Percentiles rank a stretch among this genome's conserved stretches.
phyloP scores from a whole-genome alignment of 1,140 invertebrate species.

The Forficula auricularia region DNA sequence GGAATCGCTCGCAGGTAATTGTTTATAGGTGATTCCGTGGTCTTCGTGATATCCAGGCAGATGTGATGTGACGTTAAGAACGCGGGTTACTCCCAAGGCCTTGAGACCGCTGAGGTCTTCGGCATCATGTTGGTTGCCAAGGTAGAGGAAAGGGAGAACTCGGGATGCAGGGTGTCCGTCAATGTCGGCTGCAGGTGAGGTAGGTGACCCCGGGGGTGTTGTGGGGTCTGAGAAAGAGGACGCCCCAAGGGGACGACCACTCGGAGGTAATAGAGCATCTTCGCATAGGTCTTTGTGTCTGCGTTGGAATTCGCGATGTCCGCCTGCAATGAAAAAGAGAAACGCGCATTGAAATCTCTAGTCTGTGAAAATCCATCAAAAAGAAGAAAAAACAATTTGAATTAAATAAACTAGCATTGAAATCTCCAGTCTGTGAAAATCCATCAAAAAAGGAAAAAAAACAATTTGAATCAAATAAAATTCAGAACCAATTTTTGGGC shows the following conservation, averaged over 20 bases:
- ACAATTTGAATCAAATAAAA: too few relatives aligned
- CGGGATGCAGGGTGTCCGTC: conserved; percentile 60
- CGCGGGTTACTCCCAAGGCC: conserved; percentile 47
- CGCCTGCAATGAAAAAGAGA: conserved; percentile 34
- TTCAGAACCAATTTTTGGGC: too few relatives aligned
- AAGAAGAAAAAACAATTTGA: not conserved
- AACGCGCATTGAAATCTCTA: not conserved
- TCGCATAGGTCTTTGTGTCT: conserved; percentile 46
- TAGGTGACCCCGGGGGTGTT: conserved; percentile 18
- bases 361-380: conserved; percentile 5
- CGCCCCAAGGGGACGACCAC: conserved; percentile 5
- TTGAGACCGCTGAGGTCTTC: conserved; percentile 48
- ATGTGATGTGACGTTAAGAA: conserved; percentile 71
- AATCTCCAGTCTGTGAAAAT: too few relatives aligned
- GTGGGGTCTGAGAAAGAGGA: conserved; percentile 17
- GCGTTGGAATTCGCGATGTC: conserved; percentile 47
- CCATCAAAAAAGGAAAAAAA: too few relatives aligned
- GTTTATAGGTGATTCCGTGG: conserved; percentile 57
- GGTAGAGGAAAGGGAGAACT: conserved; percentile 70
- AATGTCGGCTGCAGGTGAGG: conserved; percentile 34
- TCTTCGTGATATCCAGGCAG: conserved; percentile 49
- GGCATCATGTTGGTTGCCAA: conserved; percentile 73
- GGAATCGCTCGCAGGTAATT: conserved; percentile 68
- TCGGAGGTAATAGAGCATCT: conserved; percentile 31
- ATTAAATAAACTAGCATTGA: too few relatives aligned